Percentiles rank a stretch among this genome's conserved stretches.
These are phyloP conservation scores for Peromyscus leucopus DNA, from an alignment of 2,113 vertebrate species.

Conservation along the genomic window DNA sequence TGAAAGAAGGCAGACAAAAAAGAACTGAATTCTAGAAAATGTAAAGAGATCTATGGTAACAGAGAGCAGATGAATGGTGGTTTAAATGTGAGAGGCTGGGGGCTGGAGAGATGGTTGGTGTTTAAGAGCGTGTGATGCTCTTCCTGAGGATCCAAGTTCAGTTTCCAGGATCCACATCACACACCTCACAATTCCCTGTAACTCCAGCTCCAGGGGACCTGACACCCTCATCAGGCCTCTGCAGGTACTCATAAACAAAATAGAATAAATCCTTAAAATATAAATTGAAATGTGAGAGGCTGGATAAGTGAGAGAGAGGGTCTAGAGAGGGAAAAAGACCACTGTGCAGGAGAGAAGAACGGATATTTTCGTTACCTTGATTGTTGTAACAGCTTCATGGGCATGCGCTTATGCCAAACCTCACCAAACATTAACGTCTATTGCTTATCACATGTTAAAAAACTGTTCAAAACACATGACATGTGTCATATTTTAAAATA, in stretches of 20 bases:
- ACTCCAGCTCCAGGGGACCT: neutral
- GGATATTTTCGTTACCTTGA: neutral
- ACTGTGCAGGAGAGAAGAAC: too few species aligned
- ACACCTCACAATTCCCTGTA: neutral
- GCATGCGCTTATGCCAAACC: neutral
- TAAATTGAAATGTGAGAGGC: neutral
- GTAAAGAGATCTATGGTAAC: neutral
- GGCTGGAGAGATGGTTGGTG: neutral
- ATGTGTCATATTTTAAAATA: neutral
- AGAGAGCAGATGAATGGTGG: neutral
- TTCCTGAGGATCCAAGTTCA: neutral
- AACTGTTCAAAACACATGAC: neutral
- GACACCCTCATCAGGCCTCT: neutral
- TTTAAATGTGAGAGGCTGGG: neutral
- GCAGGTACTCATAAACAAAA: neutral
- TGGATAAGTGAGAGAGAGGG: neutral
- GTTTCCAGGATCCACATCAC: neutral
- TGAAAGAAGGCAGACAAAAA: neutral
- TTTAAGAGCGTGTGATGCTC: neutral
- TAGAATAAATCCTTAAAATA: neutral
- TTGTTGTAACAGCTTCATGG: neutral
- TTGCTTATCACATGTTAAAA: neutral
- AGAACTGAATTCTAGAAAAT: constrained; percentile 41
- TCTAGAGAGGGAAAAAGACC: neutral
- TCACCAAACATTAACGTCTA: neutral